Evolutionary conservation across 37 sponge, comb jelly and placozoan species (phyloP).

Genomic region (Cladorhizidae sp.): DNA sequence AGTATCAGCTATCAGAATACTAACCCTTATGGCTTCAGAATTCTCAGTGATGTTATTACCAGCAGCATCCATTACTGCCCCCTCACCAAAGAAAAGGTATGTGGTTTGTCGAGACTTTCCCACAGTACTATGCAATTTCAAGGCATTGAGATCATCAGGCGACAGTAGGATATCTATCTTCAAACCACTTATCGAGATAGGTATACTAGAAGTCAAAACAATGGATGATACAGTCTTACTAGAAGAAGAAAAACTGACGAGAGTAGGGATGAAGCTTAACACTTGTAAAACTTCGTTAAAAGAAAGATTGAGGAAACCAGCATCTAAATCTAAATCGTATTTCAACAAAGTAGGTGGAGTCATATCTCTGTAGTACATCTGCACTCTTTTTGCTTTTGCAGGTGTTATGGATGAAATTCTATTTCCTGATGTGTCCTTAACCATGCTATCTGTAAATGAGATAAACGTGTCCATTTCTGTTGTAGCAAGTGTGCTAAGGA

Average conservation of each 20-base stretch:
- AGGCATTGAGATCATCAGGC: constrained; percentile 52
- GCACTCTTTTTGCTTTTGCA: constrained; percentile 23
- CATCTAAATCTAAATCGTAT: constrained; percentile 70
- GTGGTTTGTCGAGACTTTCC: constrained; percentile 35
- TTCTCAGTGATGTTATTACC: constrained; percentile 66
- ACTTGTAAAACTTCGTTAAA: constrained; percentile 73
- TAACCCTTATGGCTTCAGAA: constrained; percentile 30
- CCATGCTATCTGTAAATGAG: constrained; percentile 28
- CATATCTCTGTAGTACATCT: constrained; percentile 48
- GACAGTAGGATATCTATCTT: constrained; percentile 59
- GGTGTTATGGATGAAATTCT: constrained; percentile 27
- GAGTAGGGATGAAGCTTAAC: constrained; percentile 40
- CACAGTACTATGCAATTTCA: constrained; percentile 55
- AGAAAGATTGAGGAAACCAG: constrained; percentile 78
- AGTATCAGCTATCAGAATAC: constrained; percentile 47
- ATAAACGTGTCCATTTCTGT: constrained; percentile 50
- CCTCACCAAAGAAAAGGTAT: constrained; percentile 46
- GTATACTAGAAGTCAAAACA: constrained; percentile 29
- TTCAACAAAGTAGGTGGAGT: constrained; percentile 62
- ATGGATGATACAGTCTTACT: constrained; percentile 10
- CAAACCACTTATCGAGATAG: constrained; percentile 34
- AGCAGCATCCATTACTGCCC: constrained; percentile 74
- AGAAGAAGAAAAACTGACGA: constrained; percentile 51
- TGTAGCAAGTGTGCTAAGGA: constrained; percentile 50
- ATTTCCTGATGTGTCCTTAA: constrained; percentile 47